Base-by-base conservation (phyloP, 2,113 vertebrate species). In the Brachyistius frenatus region DNA sequence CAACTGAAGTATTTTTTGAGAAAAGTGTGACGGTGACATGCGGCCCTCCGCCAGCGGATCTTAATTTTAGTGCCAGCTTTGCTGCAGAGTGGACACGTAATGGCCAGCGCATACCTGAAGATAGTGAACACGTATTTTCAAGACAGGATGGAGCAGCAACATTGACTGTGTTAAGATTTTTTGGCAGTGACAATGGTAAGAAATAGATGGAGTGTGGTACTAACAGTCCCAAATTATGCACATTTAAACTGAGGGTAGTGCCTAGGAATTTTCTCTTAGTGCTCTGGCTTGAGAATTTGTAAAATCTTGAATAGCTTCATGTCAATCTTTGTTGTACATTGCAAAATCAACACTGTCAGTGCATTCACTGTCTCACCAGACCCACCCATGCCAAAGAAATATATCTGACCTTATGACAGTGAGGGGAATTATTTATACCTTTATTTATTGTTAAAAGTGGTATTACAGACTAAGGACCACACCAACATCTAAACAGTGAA, bases 161-260 rank as follows among this genome's bases (percentile, higher is more conserved):
- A 0, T 61, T 90, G 35, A 81, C n/a, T 2, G 16, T 88, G 11
- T 7, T 1, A 2, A 7, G 0, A 0, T 55, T 49, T 54, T 68
- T 53, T 8, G 1, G 0, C 1, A 74, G 67, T 10, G 67, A 88
- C 49, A 41, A 5, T 4, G 84, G 89, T 90, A 81, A 80, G 85
- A 47, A 47, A 32, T 39, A n/a, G 11, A 61, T 35, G 8, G 4
- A 13, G 0, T 33, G 3, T 37, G 4, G 4, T 8, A 7, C 0
- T 30, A 23, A n/a, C 10, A 16, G 50, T 65, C 41, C 0, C 13
- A 63, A 53, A 67, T 46, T 30, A 46, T 49, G 33, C 13, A 70
- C 1, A 44, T 1, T 11, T 5, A 52, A 13, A 32, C n/a, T 11
- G 5, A 32, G 30, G 15, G 32, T 36, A 15, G 9, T 30, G 39